phyloP scores from a whole-genome alignment of 2,888 invertebrate species.

The Melipona beecheii region DNA sequence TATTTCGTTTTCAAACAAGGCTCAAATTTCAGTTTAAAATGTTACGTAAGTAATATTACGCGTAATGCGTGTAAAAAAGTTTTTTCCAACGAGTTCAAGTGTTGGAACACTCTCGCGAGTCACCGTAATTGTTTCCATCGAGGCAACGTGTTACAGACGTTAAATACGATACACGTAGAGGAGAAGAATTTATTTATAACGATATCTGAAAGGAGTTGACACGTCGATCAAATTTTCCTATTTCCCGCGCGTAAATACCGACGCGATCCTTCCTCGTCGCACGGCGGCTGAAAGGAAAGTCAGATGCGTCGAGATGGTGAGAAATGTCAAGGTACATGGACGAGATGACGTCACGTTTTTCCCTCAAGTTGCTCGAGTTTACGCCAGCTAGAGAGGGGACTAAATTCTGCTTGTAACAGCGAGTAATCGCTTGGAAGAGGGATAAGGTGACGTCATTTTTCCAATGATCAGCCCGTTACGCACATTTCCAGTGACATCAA shows the following conservation, averaged over 20 bases:
- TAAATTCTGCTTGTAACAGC: conserved; percentile 27
- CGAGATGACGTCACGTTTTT: conserved; percentile 35
- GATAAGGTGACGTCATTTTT: conserved; percentile 55
- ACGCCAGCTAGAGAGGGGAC: not conserved
- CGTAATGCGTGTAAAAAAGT: too few species aligned
- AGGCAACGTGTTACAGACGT: too few species aligned
- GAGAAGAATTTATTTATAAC: conserved; percentile 10
- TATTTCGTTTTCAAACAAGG: too few species aligned
- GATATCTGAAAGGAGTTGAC: not conserved
- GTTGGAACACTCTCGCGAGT: not conserved
- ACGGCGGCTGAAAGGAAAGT: not conserved
- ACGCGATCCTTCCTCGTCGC: not conserved
- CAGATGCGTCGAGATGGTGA: not conserved
- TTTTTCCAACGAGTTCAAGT: not conserved
- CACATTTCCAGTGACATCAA: conserved; percentile 8
- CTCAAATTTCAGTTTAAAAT: too few species aligned
- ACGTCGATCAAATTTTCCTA: conserved; percentile 10
- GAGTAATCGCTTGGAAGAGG: conserved; percentile 56
- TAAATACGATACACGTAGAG: too few species aligned
- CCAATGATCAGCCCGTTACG: conserved; percentile 34
- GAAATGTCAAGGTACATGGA: conserved; percentile 41
- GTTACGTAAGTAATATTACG: too few species aligned
- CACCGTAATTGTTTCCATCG: not conserved
- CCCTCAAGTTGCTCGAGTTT: conserved; percentile 13
- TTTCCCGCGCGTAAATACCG: not conserved